Evolutionary conservation across 2,888 invertebrate species (phyloP).

Genomic region (Macaria notata): DNA sequence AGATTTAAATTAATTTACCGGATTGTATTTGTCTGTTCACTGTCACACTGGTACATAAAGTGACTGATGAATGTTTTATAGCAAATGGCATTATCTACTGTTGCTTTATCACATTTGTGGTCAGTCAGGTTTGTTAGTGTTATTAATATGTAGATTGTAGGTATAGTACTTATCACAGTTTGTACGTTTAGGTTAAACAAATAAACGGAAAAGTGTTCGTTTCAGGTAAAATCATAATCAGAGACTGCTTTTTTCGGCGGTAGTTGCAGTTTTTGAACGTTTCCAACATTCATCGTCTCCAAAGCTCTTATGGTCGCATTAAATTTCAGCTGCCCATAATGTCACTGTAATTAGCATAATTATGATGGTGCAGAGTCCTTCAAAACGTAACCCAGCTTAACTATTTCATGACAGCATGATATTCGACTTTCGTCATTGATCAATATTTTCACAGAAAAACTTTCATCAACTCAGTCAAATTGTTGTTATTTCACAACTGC

Average conservation of each 20-base stretch:
- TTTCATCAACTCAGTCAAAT: background rate
- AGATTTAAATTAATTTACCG: too few relatives aligned
- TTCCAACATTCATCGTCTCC: constrained; percentile 27
- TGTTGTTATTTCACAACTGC: background rate
- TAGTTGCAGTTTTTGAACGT: constrained; percentile 26
- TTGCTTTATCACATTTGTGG: too few relatives aligned
- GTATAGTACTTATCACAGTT: too few relatives aligned
- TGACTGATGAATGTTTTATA: too few relatives aligned
- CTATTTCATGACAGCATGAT: background rate
- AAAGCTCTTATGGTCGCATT: background rate
- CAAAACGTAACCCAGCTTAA: background rate
- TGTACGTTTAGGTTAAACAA: too few relatives aligned
- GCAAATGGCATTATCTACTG: too few relatives aligned
- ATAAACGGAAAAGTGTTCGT: too few relatives aligned
- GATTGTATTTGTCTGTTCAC: too few relatives aligned
- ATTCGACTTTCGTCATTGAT: background rate
- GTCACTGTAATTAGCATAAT: background rate
- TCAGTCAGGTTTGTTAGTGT: too few relatives aligned
- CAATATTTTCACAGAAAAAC: background rate
- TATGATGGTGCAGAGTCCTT: background rate
- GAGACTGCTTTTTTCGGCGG: constrained; percentile 7
- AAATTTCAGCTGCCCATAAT: background rate
- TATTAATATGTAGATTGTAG: too few relatives aligned
- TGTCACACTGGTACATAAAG: too few relatives aligned
- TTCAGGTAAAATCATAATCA: too few relatives aligned